Evolutionary conservation across 2,888 invertebrate genomes (phyloP), one percentile per base, ranked within the genome.

Genomic region (Diplazon laetatorius): DNA sequence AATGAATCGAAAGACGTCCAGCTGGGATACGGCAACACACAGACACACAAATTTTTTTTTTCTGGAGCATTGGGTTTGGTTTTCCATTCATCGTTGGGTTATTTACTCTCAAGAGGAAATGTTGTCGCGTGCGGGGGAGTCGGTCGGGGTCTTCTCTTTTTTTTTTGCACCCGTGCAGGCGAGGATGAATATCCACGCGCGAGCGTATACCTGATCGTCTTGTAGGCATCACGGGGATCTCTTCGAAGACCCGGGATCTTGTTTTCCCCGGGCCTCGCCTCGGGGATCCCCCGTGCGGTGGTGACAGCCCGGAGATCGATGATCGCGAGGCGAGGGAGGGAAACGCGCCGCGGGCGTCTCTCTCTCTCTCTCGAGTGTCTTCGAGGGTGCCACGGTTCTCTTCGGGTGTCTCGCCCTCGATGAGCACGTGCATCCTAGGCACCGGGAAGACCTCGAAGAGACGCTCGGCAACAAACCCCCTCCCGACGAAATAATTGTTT

Each of bases 231-330:
- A 75, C 75, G 76, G 16, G 69, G 39, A 12, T 5, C 35, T 44
- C 25, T 30, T 16, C 59, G 65, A 66, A 71, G 70, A 35, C 42
- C 68, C 69, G 46, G 39, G 46, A 63, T 70, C 77, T 70, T 69
- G 72, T 77, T 68, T 59, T n/a, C n/a, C n/a, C n/a, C 44, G 9
- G 8, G 30, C 37, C 22, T 25, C 48, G 70, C 39, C 25, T 63
- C 22, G 39, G 14, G 42, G 57, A 82, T 80, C 75, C 75, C 66
- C 48, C 25, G 46, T 78, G 71, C 6, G 30, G 78, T 81, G 80
- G 70, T 79, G 80, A 81, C 79, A 81, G 77, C 44, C 75, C 69
- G 63, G 66, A 82, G 81, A 82, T 79, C 71, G 70, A 81, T 82
- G 73, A 78, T 71, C 62, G 52, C 25, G 50, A 46, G 62, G 69